phyloP scores from a whole-genome alignment of 2,888 invertebrate species.

The Sarcophaga subvicina region DNA sequence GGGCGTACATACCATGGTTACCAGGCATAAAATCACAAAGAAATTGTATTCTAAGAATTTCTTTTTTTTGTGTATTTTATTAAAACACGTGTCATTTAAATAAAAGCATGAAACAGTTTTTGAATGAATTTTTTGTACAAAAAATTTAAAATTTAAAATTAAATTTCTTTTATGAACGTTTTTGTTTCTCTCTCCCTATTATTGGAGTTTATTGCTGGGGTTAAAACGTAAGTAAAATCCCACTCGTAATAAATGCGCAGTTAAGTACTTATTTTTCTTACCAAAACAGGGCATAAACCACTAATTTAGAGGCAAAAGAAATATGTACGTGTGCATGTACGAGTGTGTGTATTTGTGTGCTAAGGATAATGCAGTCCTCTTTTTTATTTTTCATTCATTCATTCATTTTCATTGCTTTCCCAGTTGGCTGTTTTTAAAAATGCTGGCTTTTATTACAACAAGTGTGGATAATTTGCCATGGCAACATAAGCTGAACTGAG shows the following conservation, averaged over 20 bases:
- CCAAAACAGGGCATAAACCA: conserved; percentile 41
- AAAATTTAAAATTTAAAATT: no score
- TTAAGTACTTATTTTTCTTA: conserved; percentile 48
- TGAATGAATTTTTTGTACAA: no score
- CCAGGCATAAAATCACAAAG: conserved; percentile 9
- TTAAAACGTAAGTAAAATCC: no score
- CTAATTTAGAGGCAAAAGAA: conserved; percentile 27
- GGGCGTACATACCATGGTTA: conserved; percentile 14
- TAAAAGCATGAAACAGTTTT: no score
- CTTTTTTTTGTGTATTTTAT: neutral
- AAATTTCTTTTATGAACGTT: no score
- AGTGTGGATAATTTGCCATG: conserved; percentile 58
- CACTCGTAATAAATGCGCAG: conserved; percentile 43
- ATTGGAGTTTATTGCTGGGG: no score
- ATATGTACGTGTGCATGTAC: neutral
- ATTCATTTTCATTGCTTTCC: neutral
- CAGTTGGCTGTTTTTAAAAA: conserved; percentile 32
- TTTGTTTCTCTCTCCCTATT: no score
- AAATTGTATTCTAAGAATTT: neutral
- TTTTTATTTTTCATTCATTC: neutral
- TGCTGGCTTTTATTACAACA: conserved; percentile 50
- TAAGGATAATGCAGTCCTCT: neutral
- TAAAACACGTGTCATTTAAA: no score
- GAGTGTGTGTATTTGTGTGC: no score
- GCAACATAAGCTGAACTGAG: conserved; percentile 49